phyloP scores from a whole-genome alignment of 2,888 invertebrate genomes.

The Phaonia tiefii region DNA sequence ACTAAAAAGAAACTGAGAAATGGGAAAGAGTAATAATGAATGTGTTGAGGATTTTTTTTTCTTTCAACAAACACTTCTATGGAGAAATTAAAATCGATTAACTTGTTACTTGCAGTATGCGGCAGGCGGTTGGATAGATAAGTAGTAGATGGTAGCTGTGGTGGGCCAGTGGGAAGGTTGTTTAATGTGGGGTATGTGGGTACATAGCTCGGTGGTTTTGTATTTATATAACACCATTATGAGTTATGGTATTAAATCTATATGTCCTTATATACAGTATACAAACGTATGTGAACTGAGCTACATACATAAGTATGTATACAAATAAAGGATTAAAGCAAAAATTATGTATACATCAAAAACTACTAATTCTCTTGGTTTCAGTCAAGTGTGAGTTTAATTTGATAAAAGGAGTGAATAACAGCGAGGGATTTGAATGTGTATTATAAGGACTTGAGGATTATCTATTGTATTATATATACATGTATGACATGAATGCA shows the following conservation, averaged over 20 bases:
- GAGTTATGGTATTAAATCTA: no score
- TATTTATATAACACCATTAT: background rate
- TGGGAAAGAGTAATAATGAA: slow-evolving; percentile 1
- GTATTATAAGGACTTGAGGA: no score
- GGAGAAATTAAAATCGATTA: slow-evolving; percentile 52
- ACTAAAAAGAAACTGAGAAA: no score
- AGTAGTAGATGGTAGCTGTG: background rate
- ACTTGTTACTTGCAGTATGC: slow-evolving; percentile 17
- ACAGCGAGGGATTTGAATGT: background rate
- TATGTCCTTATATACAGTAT: no score
- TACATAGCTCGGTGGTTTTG: background rate
- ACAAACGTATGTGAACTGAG: no score
- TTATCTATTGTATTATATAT: slow-evolving; percentile 9
- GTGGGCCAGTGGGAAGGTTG: background rate
- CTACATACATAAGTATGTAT: no score
- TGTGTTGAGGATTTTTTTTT: slow-evolving; percentile 22
- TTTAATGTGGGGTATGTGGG: background rate
- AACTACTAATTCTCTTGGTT: background rate
- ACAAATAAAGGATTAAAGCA: no score
- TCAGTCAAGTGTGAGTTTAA: background rate
- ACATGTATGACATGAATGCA: background rate
- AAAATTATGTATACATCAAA: no score
- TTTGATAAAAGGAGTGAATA: background rate
- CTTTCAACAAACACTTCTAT: slow-evolving; percentile 30
- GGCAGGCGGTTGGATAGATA: no score